Conservation (phyloP, 2,888 invertebrate genomes). For the Scaptomyza tumidula region DNA sequence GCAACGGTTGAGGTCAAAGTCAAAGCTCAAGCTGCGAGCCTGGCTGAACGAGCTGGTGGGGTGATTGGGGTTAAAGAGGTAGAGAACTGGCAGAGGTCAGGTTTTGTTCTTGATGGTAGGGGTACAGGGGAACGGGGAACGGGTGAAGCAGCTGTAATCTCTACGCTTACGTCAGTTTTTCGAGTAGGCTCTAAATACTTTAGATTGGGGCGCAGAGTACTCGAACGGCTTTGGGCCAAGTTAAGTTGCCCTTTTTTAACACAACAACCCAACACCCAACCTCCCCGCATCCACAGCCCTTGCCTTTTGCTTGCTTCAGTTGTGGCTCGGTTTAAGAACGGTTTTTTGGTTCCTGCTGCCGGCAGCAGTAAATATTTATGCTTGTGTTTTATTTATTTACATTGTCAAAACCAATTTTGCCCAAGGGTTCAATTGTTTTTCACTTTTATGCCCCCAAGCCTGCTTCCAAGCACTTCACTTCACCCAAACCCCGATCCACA, state of each 20-base stretch:
- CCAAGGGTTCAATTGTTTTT: constrained; percentile 81
- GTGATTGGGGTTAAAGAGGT: background rate
- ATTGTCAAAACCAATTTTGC: constrained; percentile 81
- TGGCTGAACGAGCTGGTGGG: background rate
- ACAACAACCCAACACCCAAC: too few species aligned
- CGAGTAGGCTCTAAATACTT: constrained; percentile 46
- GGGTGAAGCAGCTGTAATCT: constrained; percentile 66
- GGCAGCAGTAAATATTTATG: constrained; percentile 79
- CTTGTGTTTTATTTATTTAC: constrained; percentile 81
- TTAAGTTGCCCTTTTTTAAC: background rate
- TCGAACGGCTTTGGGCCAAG: constrained; percentile 12
- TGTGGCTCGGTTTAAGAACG: constrained; percentile 12
- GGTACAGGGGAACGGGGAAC: background rate
- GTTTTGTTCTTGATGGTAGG: background rate
- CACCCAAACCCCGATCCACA: too few species aligned
- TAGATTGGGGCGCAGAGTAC: constrained; percentile 28
- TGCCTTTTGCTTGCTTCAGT: background rate
- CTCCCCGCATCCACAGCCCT: too few species aligned
- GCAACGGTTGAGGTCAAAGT: constrained; percentile 53
- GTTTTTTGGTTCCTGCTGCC: constrained; percentile 52
- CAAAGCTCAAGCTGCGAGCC: background rate
- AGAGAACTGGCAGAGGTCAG: constrained; percentile 46
- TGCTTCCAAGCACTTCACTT: constrained; percentile 9
- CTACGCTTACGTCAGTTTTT: constrained; percentile 63
- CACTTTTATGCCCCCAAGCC: constrained; percentile 68